These are phyloP conservation scores for Argyrosomus japonicus DNA, from an alignment of 2,113 vertebrate species.

Conservation along the genomic window DNA sequence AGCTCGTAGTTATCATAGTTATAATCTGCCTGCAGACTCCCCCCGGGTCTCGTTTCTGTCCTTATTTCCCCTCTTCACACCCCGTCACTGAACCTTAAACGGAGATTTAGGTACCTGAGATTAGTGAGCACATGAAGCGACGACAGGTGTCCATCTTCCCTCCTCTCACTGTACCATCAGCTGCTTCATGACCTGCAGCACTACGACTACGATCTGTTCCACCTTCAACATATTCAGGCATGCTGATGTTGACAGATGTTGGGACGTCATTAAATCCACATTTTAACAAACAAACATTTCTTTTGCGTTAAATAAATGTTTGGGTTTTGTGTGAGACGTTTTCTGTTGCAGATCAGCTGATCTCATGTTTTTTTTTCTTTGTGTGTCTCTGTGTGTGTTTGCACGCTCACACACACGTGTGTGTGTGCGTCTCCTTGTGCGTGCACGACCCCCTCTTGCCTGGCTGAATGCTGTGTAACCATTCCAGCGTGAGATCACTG, in stretches of 20 bases:
- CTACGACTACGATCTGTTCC: slow-evolving; percentile 27
- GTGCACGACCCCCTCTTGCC: slow-evolving; percentile 45
- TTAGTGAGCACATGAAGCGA: slow-evolving; percentile 10
- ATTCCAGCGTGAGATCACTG: slow-evolving; percentile 91
- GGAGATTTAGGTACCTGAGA: slow-evolving; percentile 14
- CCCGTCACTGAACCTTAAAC: not conserved
- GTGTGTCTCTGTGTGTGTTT: slow-evolving; percentile 23
- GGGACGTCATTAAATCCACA: not conserved
- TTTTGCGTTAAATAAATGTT: slow-evolving; percentile 19
- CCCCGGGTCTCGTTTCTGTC: not conserved
- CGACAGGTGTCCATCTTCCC: slow-evolving; percentile 38
- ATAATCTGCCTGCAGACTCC: too few species aligned
- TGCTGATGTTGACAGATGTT: too few species aligned
- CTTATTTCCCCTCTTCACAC: not conserved
- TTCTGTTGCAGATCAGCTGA: slow-evolving; percentile 10
- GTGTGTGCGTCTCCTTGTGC: slow-evolving; percentile 1
- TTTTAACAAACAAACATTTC: slow-evolving; percentile 27
- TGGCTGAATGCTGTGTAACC: slow-evolving; percentile 82
- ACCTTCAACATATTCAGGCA: not conserved
- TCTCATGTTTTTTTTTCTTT: slow-evolving; percentile 39
- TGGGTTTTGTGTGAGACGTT: slow-evolving; percentile 6
- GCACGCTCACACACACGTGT: not conserved
- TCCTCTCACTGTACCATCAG: slow-evolving; percentile 12
- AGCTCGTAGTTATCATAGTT: not conserved
- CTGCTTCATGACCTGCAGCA: slow-evolving; percentile 22